A percentile compares a stretch with the other conserved stretches of the same genome.
Evolutionary conservation across 2,797 vertebrate genomes (phyloP).

Genomic region (Oceanodroma leucorhoa): DNA sequence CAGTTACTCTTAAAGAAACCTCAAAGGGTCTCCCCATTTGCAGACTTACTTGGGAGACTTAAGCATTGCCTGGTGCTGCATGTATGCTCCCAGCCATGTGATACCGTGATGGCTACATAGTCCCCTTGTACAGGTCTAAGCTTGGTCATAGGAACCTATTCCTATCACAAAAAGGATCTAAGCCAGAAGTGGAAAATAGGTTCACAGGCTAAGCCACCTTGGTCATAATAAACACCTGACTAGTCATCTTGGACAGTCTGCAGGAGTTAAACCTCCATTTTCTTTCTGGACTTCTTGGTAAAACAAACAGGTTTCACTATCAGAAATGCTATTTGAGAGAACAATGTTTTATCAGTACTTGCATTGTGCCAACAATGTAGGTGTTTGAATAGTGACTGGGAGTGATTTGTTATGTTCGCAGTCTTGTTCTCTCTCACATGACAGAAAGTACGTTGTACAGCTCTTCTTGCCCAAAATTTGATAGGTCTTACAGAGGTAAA

Average conservation of each 20-base stretch:
- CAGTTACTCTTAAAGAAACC: neutral
- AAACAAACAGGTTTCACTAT: neutral
- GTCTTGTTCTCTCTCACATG: conserved; percentile 2
- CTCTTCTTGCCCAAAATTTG: neutral
- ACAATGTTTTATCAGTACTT: conserved; percentile 25
- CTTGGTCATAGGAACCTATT: neutral
- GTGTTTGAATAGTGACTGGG: conserved; percentile 6
- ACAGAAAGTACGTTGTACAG: neutral
- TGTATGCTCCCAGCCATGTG: neutral
- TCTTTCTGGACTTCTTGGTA: neutral
- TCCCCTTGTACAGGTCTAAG: neutral
- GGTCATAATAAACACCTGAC: neutral
- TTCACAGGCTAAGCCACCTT: neutral
- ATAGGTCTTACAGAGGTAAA: neutral
- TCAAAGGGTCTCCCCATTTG: neutral
- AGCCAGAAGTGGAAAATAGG: neutral
- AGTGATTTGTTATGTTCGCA: neutral
- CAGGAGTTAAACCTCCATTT: neutral
- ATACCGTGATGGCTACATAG: neutral
- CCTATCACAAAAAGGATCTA: neutral
- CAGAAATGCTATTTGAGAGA: conserved; percentile 4
- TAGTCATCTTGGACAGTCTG: neutral
- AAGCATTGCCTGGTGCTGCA: neutral
- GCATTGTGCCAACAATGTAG: conserved; percentile 4
- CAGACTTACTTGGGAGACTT: neutral